Evolutionary conservation across 1,140 invertebrate genomes (phyloP).

Genomic region (Sminthurides bifidus): DNA sequence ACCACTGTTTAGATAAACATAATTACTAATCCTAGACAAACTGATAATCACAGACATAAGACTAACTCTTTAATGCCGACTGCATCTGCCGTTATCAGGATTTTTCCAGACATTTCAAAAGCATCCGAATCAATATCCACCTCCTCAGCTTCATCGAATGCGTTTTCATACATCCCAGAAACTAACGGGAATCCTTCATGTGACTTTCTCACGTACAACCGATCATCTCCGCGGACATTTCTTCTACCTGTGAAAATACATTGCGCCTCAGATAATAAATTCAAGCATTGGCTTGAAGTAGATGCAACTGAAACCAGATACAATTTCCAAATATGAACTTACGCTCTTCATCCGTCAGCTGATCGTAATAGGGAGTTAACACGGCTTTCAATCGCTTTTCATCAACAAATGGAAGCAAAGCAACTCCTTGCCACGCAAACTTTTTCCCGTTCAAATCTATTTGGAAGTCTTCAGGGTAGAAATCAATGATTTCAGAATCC

Average conservation of each 20-base stretch:
- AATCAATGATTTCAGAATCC: slow-evolving; percentile 94
- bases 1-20: neutral
- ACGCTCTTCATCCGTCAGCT: slow-evolving; percentile 69
- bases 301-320: neutral
- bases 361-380: slow-evolving; percentile 62
- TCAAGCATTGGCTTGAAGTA: neutral
- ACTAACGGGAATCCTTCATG: slow-evolving; percentile 59
- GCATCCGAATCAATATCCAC: slow-evolving; percentile 38
- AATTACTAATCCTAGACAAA: neutral
- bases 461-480: slow-evolving; percentile 97
- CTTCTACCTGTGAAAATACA: slow-evolving; percentile 39
- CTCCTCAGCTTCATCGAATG: slow-evolving; percentile 41
- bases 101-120: slow-evolving; percentile 58
- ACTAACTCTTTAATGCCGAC: slow-evolving; percentile 51
- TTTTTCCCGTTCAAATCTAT: slow-evolving; percentile 99
- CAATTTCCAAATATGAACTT: slow-evolving; percentile 20
- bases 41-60: neutral
- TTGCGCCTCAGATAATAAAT: neutral
- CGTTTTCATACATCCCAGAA: slow-evolving; percentile 52
- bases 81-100: slow-evolving; percentile 55
- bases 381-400: slow-evolving; percentile 81
- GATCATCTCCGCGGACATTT: slow-evolving; percentile 59
- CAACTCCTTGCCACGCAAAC: slow-evolving; percentile 98
- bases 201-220: slow-evolving; percentile 58
- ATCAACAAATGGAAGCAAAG: slow-evolving; percentile 94